Base-by-base conservation (phyloP, 1,140 invertebrate species). In the Diachasma alloeum region DNA sequence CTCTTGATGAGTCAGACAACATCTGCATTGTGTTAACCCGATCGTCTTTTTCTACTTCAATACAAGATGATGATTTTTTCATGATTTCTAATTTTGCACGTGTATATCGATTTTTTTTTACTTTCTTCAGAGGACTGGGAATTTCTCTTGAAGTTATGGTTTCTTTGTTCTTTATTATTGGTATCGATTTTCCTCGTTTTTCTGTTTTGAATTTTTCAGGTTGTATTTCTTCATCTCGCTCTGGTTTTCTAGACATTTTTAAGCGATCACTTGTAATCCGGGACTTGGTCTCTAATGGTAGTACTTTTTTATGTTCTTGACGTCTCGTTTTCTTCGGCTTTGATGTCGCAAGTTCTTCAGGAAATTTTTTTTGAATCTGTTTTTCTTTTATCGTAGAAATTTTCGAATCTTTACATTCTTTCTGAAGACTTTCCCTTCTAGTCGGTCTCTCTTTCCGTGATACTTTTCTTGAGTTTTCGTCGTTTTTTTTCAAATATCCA, bases 41-140 rank as follows among this genome's bases (percentile, higher is more conserved):
- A 3, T 63, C 26, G 63, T 3, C 36, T 80, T 80, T 70, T 36
- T 73, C 71, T 11, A 13, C 6, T 31, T 81, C 75, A 3, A 53
- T 17, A 10, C 66, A 69, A 31, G 59, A 69, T 0, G 72, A 68
- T 3, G 56, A 13, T 71, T 81, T 83, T 24, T 78, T 80, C 0
- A 79, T 78, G 9, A 19, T 72, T 0, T 81, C 79, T 0, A 46
- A n/a, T 19, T 59, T 83, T 59, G 68, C 71, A 75, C 42, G 81
- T 36, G 70, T 36, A 36, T 75, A 83, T 83, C 88, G 86, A 79
- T 79, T n/a, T 42, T 74, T 22, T 37, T 56, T 68, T 5, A 31
- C 6, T 0, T n/a, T 36, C 11, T 68, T 42, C 37, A 10, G 68
- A 42, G 19, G 15, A 11, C 9, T 17, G 1, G 68, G 37, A 37